Conservation (phyloP, 2,113 vertebrate species). For the Propithecus coquereli region DNA sequence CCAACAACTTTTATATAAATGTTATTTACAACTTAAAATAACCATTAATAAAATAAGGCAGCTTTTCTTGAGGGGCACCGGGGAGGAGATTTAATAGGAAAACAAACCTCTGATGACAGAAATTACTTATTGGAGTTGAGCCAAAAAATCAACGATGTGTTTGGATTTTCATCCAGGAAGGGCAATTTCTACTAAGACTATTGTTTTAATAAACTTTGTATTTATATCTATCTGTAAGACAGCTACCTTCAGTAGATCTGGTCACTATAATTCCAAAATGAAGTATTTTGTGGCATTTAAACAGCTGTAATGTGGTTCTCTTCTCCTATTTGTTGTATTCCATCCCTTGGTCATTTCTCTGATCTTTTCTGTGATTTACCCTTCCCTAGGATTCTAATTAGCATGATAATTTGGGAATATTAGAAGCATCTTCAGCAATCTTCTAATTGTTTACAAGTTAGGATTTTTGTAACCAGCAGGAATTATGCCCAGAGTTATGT, state of each 20-base stretch:
- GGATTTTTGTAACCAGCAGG: not conserved
- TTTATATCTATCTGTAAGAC: not conserved
- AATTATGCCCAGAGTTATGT: not conserved
- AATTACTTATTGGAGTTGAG: not conserved
- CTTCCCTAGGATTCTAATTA: not conserved
- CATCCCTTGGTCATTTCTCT: not conserved
- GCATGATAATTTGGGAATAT: not conserved
- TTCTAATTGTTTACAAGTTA: not conserved
- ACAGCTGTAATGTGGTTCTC: not conserved
- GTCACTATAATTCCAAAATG: not conserved
- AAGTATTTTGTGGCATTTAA: not conserved
- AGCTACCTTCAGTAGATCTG: not conserved
- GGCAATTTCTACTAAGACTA: not conserved
- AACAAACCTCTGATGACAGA: not conserved
- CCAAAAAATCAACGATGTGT: not conserved
- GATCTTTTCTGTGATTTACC: not conserved
- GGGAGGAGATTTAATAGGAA: not conserved
- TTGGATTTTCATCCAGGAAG: not conserved
- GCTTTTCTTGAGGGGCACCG: not conserved
- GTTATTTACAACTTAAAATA: conserved; percentile 12
- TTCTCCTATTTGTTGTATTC: not conserved
- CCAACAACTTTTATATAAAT: conserved; percentile 9
- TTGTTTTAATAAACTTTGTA: not conserved
- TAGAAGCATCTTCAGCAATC: not conserved
- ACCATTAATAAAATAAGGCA: not conserved